Conservation (phyloP, 2,888 invertebrate genomes). For the Fabriciana adippe region DNA sequence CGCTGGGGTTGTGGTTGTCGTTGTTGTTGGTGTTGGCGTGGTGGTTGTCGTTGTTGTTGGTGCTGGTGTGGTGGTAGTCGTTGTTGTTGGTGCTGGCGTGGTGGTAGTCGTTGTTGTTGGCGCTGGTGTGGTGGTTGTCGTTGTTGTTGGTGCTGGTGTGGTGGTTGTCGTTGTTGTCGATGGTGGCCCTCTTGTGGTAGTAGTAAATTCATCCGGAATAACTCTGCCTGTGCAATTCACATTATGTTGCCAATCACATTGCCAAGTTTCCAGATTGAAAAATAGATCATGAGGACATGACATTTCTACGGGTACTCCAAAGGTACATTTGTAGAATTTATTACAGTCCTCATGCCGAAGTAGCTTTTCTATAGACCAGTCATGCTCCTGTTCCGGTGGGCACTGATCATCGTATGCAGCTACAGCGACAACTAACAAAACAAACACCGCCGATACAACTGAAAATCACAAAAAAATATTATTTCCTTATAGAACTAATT, state of each 20-base stretch:
- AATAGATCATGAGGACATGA: constrained; percentile 79
- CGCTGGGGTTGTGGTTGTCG: constrained; percentile 55
- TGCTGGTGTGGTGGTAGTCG: constrained; percentile 9
- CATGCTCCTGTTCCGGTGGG: constrained; percentile 55
- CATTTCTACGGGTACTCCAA: constrained; percentile 82
- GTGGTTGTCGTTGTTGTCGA: constrained; percentile 58
- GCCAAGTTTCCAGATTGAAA: constrained; percentile 78
- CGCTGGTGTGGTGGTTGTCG: constrained; percentile 43
- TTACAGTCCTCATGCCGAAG: constrained; percentile 82
- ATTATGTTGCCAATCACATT: constrained; percentile 84
- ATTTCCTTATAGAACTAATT: neutral
- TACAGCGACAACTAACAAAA: constrained; percentile 38
- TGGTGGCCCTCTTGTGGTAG: constrained; percentile 53
- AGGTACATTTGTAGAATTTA: constrained; percentile 86
- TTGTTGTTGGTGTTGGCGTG: constrained; percentile 33
- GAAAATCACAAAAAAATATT: constrained; percentile 15
- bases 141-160: neutral
- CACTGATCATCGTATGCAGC: constrained; percentile 51
- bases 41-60: constrained; percentile 12
- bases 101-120: constrained; percentile 13
- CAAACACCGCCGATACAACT: constrained; percentile 34
- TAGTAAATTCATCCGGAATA: constrained; percentile 47
- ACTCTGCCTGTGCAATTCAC: constrained; percentile 81
- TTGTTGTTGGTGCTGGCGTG: constrained; percentile 15
- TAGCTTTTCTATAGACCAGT: constrained; percentile 74